Percentiles rank a stretch among this genome's conserved stretches.
Evolutionary conservation across 1,140 invertebrate genomes (phyloP).

Genomic region (Magallana ariakensis): DNA sequence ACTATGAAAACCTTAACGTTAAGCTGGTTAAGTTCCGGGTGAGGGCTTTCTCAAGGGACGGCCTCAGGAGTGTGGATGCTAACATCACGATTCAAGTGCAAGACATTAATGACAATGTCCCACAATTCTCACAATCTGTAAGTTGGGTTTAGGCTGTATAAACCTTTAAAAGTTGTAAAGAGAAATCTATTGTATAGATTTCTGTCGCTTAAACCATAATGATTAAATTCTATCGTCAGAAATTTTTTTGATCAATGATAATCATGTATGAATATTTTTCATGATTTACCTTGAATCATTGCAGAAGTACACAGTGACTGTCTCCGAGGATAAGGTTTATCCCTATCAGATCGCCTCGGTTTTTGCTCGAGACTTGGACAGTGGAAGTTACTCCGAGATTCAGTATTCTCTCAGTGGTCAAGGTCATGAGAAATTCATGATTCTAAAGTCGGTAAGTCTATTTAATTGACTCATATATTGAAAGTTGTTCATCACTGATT

Average conservation of each 20-base stretch:
- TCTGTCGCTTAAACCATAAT: no score
- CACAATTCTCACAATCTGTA: conserved; percentile 58
- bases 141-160: not conserved
- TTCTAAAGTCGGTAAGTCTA: not conserved
- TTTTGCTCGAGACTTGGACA: conserved; percentile 63
- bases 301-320: conserved; percentile 59
- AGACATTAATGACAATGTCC: conserved; percentile 68
- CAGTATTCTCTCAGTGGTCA: conserved; percentile 55
- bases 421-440: conserved; percentile 47
- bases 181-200: no score
- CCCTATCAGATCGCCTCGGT: conserved; percentile 58
- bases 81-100: conserved; percentile 58
- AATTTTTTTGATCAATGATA: no score
- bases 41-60: conserved; percentile 41
- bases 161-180: no score
- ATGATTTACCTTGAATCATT: conserved; percentile 22
- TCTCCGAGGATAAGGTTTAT: conserved; percentile 55
- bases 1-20: conserved; percentile 58
- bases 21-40: conserved; percentile 52
- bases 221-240: no score
- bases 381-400: conserved; percentile 59
- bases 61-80: conserved; percentile 48
- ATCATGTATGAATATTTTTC: not conserved
- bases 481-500: no score
- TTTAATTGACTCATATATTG: no score